These are phyloP conservation scores for Amaurobius ferox DNA, from an alignment of 2,888 invertebrate species.

Conservation along the genomic window DNA sequence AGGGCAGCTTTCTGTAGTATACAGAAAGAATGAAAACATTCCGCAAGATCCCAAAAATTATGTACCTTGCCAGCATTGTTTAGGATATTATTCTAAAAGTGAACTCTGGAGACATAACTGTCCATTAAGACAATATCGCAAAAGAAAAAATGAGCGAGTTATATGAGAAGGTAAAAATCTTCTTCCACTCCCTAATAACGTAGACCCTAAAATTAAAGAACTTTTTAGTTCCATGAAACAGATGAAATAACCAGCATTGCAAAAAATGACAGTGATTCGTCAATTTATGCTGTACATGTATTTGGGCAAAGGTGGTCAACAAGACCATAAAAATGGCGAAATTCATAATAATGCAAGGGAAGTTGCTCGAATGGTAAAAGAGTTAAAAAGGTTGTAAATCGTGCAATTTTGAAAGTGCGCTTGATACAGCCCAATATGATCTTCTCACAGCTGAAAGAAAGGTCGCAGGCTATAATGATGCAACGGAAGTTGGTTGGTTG, in stretches of 20 bases:
- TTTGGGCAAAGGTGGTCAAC: background rate
- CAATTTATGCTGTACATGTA: background rate
- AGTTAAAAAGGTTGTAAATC: background rate
- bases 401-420: background rate
- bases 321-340: background rate
- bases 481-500: no score
- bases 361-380: background rate
- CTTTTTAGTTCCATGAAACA: background rate
- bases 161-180: background rate
- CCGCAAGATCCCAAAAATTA: background rate
- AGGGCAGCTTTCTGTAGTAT: background rate
- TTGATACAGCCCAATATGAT: background rate
- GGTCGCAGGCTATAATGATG: background rate
- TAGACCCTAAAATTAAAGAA: background rate
- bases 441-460: background rate
- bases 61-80: background rate
- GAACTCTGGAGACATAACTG: constrained; percentile 5
- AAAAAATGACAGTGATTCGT: background rate
- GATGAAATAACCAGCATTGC: no score
- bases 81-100: background rate
- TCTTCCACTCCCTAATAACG: background rate
- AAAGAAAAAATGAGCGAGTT: no score
- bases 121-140: background rate
- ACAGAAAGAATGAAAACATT: background rate
- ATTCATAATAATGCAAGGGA: background rate